Conservation (phyloP, 2,113 vertebrate species). For the Gobio gobio region DNA sequence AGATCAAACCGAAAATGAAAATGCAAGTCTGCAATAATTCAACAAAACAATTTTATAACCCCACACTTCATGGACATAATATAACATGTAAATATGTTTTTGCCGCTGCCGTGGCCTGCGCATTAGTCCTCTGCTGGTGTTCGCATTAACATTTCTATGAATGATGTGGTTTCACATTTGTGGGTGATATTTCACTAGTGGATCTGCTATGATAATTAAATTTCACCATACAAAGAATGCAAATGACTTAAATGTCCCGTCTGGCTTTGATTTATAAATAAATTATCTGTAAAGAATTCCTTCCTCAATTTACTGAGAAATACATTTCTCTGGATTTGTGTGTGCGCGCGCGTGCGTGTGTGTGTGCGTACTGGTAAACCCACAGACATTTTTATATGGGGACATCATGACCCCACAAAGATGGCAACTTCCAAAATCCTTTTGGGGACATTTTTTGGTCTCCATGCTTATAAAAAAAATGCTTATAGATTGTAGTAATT, state of each 20-base stretch:
- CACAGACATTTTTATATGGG: too few species aligned
- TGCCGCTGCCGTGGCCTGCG: background rate
- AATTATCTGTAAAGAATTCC: conserved; percentile 1
- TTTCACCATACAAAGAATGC: conserved; percentile 3
- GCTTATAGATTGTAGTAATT: too few species aligned
- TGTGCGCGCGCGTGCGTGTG: too few species aligned
- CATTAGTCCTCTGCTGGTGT: conserved; percentile 24
- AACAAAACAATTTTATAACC: conserved; percentile 6
- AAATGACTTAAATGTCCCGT: conserved; percentile 21
- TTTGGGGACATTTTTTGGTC: too few species aligned
- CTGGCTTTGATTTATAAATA: conserved; percentile 15
- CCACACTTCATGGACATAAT: background rate
- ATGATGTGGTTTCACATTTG: background rate
- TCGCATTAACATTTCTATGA: conserved; percentile 15
- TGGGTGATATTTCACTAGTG: conserved; percentile 27
- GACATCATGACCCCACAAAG: too few species aligned
- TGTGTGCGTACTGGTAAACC: too few species aligned
- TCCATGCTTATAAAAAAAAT: too few species aligned
- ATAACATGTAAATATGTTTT: background rate
- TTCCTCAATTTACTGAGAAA: background rate
- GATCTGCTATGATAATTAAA: conserved; percentile 4
- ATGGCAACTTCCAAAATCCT: too few species aligned
- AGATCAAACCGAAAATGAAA: background rate
- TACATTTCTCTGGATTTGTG: too few species aligned
- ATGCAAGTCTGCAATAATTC: background rate